Evolutionary conservation across 2,797 vertebrate genomes (phyloP), one percentile per base, ranked within the genome.

Genomic region (Sus cebifrons): DNA sequence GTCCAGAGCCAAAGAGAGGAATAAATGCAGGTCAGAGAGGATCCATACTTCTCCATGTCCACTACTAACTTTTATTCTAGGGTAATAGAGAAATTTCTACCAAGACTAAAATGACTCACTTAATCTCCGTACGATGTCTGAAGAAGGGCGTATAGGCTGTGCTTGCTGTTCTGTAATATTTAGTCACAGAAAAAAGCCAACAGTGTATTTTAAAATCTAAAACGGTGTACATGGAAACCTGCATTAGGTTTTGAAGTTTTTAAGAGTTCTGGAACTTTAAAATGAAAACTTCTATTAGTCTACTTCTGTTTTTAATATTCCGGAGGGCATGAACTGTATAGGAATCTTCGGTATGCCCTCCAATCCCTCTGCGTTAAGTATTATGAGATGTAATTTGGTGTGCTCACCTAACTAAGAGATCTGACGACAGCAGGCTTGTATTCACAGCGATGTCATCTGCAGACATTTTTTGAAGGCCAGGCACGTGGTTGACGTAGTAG

Each of bases 361-460:
- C 90, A 78, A 92, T 93, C 20, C 86, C n/a, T 70, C 49, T 89
- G 88, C 73, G 20, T 79, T 91, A 89, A 85, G 21, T 84, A 56
- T 89, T 92, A 36, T 25, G 79, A 81, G 83, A 89, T n/a, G 84
- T 84, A 94, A 68, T 84, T 91, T 91, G 65, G 56, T 9, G 18
- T 29, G 16, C 68, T 96, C 90, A 78, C 86, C 62, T 89, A 62
- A 95, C 96, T 92, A 96, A 56, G 67, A 87, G 78, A 83, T 75
- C 40, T 89, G 56, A 87, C 77, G 54, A 17, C 92, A 49, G 17
- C 70, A 94, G 79, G 36, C 49, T 70, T 85, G 8, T 82, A 82
- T 77, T 83, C 17, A 16, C 52, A 95, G 27, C 88, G 71, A 71
- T 60, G 36, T 81, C 86, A 77, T 75, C 3, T 49, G 29, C 86